Conservation (phyloP, 2,888 invertebrate genomes). For the Ptilodon capucinus region DNA sequence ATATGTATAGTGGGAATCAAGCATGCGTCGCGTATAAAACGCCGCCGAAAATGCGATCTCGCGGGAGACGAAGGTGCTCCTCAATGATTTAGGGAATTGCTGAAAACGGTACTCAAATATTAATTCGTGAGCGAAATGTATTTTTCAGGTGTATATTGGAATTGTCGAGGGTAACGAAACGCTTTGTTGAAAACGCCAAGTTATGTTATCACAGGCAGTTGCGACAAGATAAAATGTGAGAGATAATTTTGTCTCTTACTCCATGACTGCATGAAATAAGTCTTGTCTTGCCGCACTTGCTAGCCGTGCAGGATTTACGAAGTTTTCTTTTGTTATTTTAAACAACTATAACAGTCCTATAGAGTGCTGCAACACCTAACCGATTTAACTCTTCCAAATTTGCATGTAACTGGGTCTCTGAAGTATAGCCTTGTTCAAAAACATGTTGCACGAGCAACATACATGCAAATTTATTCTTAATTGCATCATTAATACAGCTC, state of each 20-base stretch:
- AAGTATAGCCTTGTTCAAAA: neutral
- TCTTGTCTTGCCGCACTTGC: no score
- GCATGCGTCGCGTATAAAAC: constrained; percentile 81
- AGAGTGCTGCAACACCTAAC: no score
- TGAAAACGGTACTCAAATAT: constrained; percentile 33
- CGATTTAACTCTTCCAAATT: no score
- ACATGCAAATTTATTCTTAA: neutral
- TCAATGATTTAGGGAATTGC: constrained; percentile 32
- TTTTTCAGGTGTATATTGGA: neutral
- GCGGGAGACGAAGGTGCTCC: constrained; percentile 60
- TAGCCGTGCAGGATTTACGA: no score
- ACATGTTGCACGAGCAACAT: neutral
- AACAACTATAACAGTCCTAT: no score
- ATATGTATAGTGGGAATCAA: constrained; percentile 81
- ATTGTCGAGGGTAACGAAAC: neutral
- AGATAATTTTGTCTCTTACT: no score
- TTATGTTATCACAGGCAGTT: no score
- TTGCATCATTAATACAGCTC: constrained; percentile 17
- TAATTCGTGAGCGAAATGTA: constrained; percentile 10
- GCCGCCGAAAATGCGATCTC: constrained; percentile 79
- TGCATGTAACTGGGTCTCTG: no score
- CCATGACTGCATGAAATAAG: no score
- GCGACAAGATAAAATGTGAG: no score
- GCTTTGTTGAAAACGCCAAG: no score
- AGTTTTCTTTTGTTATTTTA: no score